Percentiles rank a stretch among this genome's conserved stretches.
These are phyloP conservation scores for Nomada fabriciana DNA, from an alignment of 2,888 invertebrate genomes.

Conservation along the genomic window DNA sequence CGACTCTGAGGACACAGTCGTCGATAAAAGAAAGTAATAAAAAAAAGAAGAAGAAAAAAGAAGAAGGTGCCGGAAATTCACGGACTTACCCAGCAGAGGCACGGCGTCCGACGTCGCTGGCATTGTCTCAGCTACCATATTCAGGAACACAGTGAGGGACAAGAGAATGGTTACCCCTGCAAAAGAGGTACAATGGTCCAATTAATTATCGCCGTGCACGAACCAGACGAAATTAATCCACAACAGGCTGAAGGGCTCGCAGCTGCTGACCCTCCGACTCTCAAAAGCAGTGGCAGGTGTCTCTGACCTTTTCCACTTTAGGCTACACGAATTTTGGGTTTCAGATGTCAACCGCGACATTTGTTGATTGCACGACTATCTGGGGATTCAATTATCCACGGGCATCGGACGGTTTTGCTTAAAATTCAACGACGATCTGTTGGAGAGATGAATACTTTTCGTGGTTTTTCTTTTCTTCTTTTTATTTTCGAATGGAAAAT, in stretches of 20 bases:
- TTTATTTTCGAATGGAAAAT: too few relatives aligned
- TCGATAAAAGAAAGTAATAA: constrained; percentile 43
- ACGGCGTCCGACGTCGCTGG: constrained; percentile 98
- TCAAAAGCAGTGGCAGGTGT: constrained; percentile 15
- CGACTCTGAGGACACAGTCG: neutral
- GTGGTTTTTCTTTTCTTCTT: too few relatives aligned
- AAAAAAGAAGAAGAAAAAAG: constrained; percentile 45
- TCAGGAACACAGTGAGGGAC: constrained; percentile 98
- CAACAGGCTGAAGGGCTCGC: constrained; percentile 7
- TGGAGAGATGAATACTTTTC: too few relatives aligned
- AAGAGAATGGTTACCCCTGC: constrained; percentile 98
- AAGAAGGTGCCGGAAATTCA: constrained; percentile 27
- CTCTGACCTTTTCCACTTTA: constrained; percentile 5
- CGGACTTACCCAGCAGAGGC: constrained; percentile 90
- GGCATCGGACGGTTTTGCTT: too few relatives aligned
- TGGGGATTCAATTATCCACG: too few relatives aligned
- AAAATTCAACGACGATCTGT: too few relatives aligned
- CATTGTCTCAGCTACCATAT: constrained; percentile 99
- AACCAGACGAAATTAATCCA: constrained; percentile 45
- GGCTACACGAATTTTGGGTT: neutral
- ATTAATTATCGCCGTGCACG: constrained; percentile 66
- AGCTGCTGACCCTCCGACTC: neutral
- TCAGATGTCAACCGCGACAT: neutral
- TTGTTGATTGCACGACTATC: neutral
- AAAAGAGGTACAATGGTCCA: constrained; percentile 78